Base-by-base conservation (phyloP, 2,797 vertebrate species). In the Takifugu ocellatus region DNA sequence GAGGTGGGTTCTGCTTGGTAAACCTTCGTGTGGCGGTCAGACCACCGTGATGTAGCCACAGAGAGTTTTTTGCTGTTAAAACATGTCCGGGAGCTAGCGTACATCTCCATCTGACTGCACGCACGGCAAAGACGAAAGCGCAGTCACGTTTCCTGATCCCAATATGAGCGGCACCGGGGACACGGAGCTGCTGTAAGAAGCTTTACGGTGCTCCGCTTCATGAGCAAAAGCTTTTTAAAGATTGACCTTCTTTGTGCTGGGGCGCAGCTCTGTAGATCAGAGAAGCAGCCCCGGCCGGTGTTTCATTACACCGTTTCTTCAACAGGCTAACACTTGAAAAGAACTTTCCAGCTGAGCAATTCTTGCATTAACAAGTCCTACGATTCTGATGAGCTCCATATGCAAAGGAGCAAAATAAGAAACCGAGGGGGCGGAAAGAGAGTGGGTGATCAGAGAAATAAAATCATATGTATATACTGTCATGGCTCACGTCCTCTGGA, bases 361-460 rank as follows among this genome's bases (percentile, higher is more conserved):
- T 75, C 68, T 84, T 72, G 81, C 82, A 88, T 91, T 90, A 91
- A 90, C 89, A 91, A 84, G 78, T 83, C 81, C 66, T 83, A 84
- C 77, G 70, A 75, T 77, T 82, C 75, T 91, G 88, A 92, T 88
- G 84, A 83, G 81, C 86, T 89, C 90, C 90, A 91, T 85, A 77
- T 91, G 89, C 86, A 69, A 54, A 74, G 43, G 47, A 49, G n/a
- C 3, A 17, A 10, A 33, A 31, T 21, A 49, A 25, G 14, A 21
- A 11, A 2, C 8, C 26, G 50, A 29, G 7, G 49, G 29, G 47
- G 46, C 4, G 14, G 3, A 26, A 59, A 65, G 56, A 54, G 51
- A 57, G 65, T 45, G 66, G 78, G 70, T 75, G 83, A 88, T 87
- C 81, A 81, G 72, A 77, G 81, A 88, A 87, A 87, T 88, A 82